phyloP scores from a whole-genome alignment of 2,888 invertebrate genomes.

The Aleiodes alternator region DNA sequence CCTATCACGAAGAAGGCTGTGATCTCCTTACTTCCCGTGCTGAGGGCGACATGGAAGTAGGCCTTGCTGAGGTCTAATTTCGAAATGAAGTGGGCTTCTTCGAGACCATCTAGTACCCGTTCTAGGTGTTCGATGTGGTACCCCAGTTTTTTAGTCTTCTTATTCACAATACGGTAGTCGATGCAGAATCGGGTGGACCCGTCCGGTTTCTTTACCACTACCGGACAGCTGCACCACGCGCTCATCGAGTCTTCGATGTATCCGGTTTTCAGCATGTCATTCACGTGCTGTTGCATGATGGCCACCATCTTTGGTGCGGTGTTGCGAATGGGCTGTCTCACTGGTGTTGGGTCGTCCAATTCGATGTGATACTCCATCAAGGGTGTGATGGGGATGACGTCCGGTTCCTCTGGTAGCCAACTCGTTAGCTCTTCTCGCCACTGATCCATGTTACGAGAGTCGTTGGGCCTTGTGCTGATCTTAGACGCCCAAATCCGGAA shows the following conservation, averaged over 20 bases:
- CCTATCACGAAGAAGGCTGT: background rate
- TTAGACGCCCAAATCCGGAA: too few relatives aligned
- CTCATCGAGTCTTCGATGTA: constrained; percentile 3
- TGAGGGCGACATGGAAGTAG: background rate
- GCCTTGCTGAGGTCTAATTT: background rate
- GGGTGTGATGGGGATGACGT: too few relatives aligned
- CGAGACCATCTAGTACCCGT: background rate
- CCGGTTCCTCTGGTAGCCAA: too few relatives aligned
- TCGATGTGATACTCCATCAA: too few relatives aligned
- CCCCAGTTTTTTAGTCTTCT: background rate
- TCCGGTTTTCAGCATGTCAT: background rate
- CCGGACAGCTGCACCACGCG: constrained; percentile 1
- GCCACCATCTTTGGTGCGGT: background rate
- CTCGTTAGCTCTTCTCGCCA: too few relatives aligned
- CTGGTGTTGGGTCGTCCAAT: background rate
- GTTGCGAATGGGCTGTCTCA: background rate
- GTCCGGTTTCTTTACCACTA: background rate
- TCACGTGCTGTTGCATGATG: background rate
- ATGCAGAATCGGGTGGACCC: background rate
- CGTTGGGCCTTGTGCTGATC: too few relatives aligned
- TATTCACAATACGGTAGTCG: background rate
- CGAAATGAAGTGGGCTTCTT: background rate
- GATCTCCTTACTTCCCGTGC: background rate
- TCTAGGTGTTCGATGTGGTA: background rate
- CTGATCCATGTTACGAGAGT: too few relatives aligned